Evolutionary conservation across 2,797 vertebrate genomes (phyloP).

Genomic region (Borostomias antarcticus): DNA sequence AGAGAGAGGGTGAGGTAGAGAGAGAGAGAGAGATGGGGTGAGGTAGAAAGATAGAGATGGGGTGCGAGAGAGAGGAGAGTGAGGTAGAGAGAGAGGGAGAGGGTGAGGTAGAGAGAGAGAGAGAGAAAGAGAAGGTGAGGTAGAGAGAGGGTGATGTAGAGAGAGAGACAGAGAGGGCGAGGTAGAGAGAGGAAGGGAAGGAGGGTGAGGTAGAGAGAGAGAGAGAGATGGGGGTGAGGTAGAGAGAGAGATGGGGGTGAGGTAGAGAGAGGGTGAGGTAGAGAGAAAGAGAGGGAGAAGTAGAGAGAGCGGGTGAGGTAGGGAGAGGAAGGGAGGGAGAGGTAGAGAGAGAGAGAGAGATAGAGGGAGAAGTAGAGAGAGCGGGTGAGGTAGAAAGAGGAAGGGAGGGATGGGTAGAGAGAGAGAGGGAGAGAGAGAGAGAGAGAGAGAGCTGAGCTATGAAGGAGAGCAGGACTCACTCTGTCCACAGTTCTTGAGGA

Average conservation of each 20-base stretch:
- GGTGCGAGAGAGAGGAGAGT: background rate
- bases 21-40: background rate
- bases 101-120: background rate
- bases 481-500: constrained; percentile 97
- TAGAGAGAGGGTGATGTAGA: background rate
- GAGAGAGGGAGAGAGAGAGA: background rate
- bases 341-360: background rate
- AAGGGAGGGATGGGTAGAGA: background rate
- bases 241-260: background rate
- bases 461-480: constrained; percentile 89
- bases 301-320: background rate
- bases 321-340: no score
- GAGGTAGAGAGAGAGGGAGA: no score
- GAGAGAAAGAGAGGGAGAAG: background rate
- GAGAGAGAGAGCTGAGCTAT: background rate
- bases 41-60: background rate
- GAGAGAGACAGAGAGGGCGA: no score
- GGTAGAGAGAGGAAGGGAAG: background rate
- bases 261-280: background rate
- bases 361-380: no score
- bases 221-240: background rate
- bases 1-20: no score
- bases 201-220: background rate
- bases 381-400: background rate
- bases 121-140: background rate